phyloP scores from a whole-genome alignment of 2,797 vertebrate genomes.

The Galago senegalensis region DNA sequence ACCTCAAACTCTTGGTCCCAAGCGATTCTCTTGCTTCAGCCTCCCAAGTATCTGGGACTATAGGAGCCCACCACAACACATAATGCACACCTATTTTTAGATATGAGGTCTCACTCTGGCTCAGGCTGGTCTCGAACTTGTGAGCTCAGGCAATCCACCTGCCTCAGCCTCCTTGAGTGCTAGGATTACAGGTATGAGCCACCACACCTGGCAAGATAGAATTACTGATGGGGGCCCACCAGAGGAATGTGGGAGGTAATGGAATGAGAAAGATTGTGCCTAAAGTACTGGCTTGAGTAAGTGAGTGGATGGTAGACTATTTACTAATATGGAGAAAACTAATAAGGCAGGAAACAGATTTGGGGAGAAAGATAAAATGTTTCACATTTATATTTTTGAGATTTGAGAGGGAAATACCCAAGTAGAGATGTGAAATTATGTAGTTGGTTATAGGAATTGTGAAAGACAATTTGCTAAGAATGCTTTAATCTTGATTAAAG shows the following conservation, averaged over 20 bases:
- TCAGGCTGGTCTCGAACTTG: too few species aligned
- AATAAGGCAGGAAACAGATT: neutral
- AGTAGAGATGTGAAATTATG: slow-evolving; percentile 32
- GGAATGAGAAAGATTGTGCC: slow-evolving; percentile 47
- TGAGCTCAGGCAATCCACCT: too few species aligned
- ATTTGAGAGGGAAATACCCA: slow-evolving; percentile 9
- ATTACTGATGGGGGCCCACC: neutral
- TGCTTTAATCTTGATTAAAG: slow-evolving; percentile 38
- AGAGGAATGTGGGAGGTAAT: neutral
- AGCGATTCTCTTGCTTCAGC: too few species aligned
- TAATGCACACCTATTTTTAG: too few species aligned
- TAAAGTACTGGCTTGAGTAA: slow-evolving; percentile 36
- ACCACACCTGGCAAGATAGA: neutral
- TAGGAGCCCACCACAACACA: too few species aligned
- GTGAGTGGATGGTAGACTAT: neutral
- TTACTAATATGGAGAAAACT: slow-evolving; percentile 32
- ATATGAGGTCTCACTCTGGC: too few species aligned
- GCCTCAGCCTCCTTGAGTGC: too few species aligned
- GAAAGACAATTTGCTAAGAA: slow-evolving; percentile 55
- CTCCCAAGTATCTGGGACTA: too few species aligned
- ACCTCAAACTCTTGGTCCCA: too few species aligned
- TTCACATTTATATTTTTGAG: slow-evolving; percentile 52
- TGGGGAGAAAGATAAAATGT: slow-evolving; percentile 2
- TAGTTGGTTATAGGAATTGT: neutral
- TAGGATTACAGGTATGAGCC: too few species aligned